phyloP scores from a whole-genome alignment of 1,140 invertebrate genomes.

The Apocrypta bakeri region DNA sequence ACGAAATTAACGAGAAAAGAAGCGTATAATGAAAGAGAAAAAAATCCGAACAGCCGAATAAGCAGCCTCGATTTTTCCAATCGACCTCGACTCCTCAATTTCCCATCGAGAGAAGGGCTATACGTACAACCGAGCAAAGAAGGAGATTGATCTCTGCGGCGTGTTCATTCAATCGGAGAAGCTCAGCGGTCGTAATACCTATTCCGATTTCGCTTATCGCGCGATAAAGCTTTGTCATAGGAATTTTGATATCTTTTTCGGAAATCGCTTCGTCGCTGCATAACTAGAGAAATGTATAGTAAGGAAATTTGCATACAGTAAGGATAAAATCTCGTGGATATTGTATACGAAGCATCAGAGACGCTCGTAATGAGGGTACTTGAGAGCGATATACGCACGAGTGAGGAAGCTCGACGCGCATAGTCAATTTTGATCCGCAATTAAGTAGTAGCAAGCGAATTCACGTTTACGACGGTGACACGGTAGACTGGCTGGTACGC shows the following conservation, averaged over 20 bases:
- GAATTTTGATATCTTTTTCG: too few species aligned
- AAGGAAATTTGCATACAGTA: too few species aligned
- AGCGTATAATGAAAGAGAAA: not conserved
- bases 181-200: not conserved
- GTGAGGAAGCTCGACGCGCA: not conserved
- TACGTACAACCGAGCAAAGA: not conserved
- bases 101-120: too few species aligned
- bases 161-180: conserved; percentile 22
- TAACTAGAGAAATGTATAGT: too few species aligned
- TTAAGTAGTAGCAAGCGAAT: not conserved
- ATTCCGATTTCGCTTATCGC: conserved; percentile 17
- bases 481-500: not conserved
- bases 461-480: not conserved
- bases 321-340: too few species aligned
- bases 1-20: not conserved
- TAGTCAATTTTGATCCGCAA: conserved; percentile 33
- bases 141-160: conserved; percentile 4
- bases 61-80: not conserved
- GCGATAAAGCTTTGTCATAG: too few species aligned
- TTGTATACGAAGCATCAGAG: not conserved
- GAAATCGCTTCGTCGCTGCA: too few species aligned
- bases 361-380: not conserved
- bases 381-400: not conserved
- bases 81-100: not conserved
- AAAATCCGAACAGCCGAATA: not conserved